Evolutionary conservation across 1,140 invertebrate genomes (phyloP).

Genomic region (Anastrepha obliqua): DNA sequence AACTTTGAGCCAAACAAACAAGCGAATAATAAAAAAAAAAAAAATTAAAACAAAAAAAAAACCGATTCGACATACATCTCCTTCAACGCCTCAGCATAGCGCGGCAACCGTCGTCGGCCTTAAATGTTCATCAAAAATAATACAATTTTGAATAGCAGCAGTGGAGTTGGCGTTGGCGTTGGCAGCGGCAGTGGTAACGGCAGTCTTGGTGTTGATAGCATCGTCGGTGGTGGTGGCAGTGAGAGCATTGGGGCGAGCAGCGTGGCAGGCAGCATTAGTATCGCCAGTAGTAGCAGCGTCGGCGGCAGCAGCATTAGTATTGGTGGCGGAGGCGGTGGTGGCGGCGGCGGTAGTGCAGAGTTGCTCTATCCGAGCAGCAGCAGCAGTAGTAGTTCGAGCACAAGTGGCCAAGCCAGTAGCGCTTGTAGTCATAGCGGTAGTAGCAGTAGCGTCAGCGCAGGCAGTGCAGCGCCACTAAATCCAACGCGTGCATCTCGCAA

Average conservation of each 20-base stretch:
- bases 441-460: conserved; percentile 13
- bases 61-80: background rate
- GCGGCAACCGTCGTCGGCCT: conserved; percentile 34
- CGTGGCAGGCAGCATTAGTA: conserved; percentile 22
- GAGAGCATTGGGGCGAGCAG: conserved; percentile 37
- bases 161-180: conserved; percentile 58
- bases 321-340: conserved; percentile 48
- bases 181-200: conserved; percentile 43
- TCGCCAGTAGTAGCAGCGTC: conserved; percentile 52
- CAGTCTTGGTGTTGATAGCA: conserved; percentile 58
- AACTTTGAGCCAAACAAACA: background rate
- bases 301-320: conserved; percentile 59
- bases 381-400: conserved; percentile 40
- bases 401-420: conserved; percentile 18
- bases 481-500: background rate
- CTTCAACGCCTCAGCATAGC: background rate
- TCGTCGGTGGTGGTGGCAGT: conserved; percentile 34
- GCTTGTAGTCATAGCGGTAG: conserved; percentile 44
- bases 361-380: conserved; percentile 45
- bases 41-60: background rate
- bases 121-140: conserved; percentile 57
- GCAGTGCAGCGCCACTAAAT: conserved; percentile 26
- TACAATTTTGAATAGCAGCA: conserved; percentile 56
- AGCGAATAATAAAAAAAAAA: conserved; percentile 1
- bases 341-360: conserved; percentile 26